Percentiles rank a stretch among this genome's conserved stretches.
Conservation (phyloP, 2,888 invertebrate genomes). For the Clunio marinus region DNA sequence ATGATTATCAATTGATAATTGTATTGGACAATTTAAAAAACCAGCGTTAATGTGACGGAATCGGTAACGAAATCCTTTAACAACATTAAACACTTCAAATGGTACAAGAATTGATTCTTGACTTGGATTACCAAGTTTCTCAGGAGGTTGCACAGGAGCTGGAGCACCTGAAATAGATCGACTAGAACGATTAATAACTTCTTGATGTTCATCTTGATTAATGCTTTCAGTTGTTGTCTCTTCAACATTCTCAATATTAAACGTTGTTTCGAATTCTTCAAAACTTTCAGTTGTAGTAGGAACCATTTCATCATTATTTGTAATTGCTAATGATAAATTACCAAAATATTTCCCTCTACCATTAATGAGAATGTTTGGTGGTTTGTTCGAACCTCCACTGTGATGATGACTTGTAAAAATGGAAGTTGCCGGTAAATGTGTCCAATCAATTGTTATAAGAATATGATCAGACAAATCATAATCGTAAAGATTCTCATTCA, state of each 20-base stretch:
- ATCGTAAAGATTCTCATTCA: conserved; percentile 68
- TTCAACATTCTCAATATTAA: too few species aligned
- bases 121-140: too few species aligned
- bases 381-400: conserved; percentile 75
- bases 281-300: background rate
- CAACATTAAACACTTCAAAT: conserved; percentile 46
- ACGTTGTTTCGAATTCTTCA: too few species aligned
- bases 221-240: too few species aligned
- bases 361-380: conserved; percentile 74
- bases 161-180: too few species aligned
- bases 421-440: conserved; percentile 63
- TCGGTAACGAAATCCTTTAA: conserved; percentile 65
- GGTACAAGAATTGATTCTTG: conserved; percentile 42
- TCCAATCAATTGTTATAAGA: conserved; percentile 78
- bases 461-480: conserved; percentile 72
- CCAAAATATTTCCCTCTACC: conserved; percentile 62
- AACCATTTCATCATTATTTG: too few species aligned
- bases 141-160: too few species aligned
- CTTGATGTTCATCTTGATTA: too few species aligned
- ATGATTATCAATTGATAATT: conserved; percentile 78
- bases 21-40: conserved; percentile 81
- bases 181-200: too few species aligned
- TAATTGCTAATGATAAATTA: conserved; percentile 5
- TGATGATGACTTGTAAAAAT: conserved; percentile 85
- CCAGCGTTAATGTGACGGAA: conserved; percentile 81